These are phyloP conservation scores for Catalaphyllia jardinei DNA, from an alignment of 64 coral and sea anemone genomes.

Conservation along the genomic window DNA sequence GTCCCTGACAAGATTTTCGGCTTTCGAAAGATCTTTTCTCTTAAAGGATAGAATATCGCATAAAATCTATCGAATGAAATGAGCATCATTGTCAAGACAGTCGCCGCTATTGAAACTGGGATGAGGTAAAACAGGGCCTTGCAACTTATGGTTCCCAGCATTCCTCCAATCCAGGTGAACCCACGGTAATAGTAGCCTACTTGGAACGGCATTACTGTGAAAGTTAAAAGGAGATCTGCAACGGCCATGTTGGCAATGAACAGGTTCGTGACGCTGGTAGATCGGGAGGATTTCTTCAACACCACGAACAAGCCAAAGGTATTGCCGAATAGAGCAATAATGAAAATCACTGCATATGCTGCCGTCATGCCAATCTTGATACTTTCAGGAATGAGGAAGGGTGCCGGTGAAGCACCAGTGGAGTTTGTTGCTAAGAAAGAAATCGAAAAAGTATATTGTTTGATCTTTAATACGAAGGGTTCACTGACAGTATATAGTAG, in stretches of 20 bases:
- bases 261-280: constrained; percentile 10
- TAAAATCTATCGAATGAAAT: constrained; percentile 60
- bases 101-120: constrained; percentile 45
- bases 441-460: neutral
- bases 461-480: neutral
- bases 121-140: constrained; percentile 43
- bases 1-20: constrained; percentile 20
- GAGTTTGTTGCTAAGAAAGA: neutral
- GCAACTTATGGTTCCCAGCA: constrained; percentile 46
- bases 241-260: constrained; percentile 66
- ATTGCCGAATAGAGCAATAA: constrained; percentile 48
- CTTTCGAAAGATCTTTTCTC: constrained; percentile 55
- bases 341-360: constrained; percentile 37
- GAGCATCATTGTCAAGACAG: constrained; percentile 56
- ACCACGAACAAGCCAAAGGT: constrained; percentile 44
- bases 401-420: neutral
- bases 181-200: neutral
- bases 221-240: constrained; percentile 30
- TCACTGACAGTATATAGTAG: too few species aligned
- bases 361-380: constrained; percentile 7
- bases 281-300: constrained; percentile 38
- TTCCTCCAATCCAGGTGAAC: constrained; percentile 4
- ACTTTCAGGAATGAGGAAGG: neutral
- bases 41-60: constrained; percentile 46
- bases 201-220: constrained; percentile 48